Evolutionary conservation across 2,888 invertebrate genomes (phyloP).

Genomic region (Camponotus fellah): DNA sequence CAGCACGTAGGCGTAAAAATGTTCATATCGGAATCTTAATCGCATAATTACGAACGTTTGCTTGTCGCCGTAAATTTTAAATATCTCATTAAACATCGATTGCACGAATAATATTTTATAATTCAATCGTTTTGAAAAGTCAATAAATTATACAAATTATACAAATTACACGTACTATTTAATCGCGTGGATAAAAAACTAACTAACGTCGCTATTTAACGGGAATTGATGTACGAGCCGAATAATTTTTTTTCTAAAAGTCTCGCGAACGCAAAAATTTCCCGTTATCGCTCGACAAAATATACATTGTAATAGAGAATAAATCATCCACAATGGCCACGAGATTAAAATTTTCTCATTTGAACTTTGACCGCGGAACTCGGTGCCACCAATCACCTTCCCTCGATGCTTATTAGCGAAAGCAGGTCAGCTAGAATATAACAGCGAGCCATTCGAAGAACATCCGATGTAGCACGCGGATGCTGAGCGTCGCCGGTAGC

Average conservation of each 20-base stretch:
- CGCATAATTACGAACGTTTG: conserved; percentile 21
- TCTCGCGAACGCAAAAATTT: not conserved
- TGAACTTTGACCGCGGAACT: conserved; percentile 45
- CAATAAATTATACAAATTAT: not conserved
- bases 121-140: conserved; percentile 18
- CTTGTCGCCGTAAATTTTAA: conserved; percentile 22
- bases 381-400: conserved; percentile 33
- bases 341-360: conserved; percentile 43
- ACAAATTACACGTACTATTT: not conserved
- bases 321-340: not conserved
- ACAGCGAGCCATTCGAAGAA: not conserved
- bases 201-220: conserved; percentile 12
- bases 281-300: conserved; percentile 8
- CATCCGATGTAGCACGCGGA: conserved; percentile 15
- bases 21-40: conserved; percentile 39
- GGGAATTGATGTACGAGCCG: not conserved
- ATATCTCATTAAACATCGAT: conserved; percentile 15
- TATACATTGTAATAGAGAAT: not conserved
- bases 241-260: not conserved
- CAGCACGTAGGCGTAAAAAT: conserved; percentile 50
- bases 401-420: conserved; percentile 41
- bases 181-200: not conserved
- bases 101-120: conserved; percentile 28
- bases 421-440: conserved; percentile 44
- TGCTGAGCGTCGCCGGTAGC: conserved; percentile 53